phyloP scores from a whole-genome alignment of 2,888 invertebrate species.

The Leucophora obtusa region DNA sequence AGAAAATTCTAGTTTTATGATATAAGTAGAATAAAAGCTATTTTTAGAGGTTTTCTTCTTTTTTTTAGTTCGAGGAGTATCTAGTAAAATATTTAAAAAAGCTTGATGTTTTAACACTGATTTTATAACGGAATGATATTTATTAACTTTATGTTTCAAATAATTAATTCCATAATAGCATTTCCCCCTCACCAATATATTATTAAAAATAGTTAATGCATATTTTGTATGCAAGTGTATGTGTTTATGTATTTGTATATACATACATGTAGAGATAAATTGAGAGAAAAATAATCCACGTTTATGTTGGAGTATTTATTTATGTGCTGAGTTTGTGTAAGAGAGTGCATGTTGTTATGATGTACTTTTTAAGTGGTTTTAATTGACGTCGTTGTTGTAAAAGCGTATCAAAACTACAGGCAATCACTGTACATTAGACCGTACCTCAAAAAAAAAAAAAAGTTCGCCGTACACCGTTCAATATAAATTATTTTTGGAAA shows the following conservation, averaged over 20 bases:
- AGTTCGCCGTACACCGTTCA: no score
- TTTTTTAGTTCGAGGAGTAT: no score
- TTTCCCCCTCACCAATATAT: neutral
- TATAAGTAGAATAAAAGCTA: no score
- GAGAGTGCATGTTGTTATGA: slow-evolving; percentile 16
- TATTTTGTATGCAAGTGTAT: neutral
- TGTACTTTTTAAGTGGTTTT: slow-evolving; percentile 74
- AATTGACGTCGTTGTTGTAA: slow-evolving; percentile 73
- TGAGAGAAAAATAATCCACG: slow-evolving; percentile 12
- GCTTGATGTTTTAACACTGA: no score
- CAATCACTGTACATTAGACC: slow-evolving; percentile 41
- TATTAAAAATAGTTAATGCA: slow-evolving; percentile 12
- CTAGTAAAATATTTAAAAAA: no score
- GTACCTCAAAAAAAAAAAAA: no score
- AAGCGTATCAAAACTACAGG: slow-evolving; percentile 28
- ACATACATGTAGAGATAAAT: slow-evolving; percentile 14
- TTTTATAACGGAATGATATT: no score
- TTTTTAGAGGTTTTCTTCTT: no score
- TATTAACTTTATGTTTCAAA: no score
- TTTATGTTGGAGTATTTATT: neutral
- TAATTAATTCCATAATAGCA: neutral
- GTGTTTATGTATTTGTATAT: neutral
- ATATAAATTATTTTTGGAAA: no score
- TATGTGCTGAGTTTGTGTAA: neutral
- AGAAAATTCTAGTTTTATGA: no score